These are phyloP conservation scores for Drosophila trapezifrons DNA, from an alignment of 1,140 invertebrate genomes.

Conservation along the genomic window DNA sequence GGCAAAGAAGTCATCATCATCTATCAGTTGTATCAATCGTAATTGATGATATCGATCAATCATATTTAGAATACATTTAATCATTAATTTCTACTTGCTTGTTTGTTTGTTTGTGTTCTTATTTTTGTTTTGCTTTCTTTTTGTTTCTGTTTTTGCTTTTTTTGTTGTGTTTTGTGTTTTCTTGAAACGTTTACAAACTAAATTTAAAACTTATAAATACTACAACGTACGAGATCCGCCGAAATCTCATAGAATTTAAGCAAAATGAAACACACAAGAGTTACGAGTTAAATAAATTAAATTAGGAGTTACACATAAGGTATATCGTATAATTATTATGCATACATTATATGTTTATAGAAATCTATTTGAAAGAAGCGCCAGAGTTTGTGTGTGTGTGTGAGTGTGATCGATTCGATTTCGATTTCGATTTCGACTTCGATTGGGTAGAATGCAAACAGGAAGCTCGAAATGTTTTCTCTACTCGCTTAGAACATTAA, in stretches of 20 bases:
- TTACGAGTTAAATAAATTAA: conserved; percentile 77
- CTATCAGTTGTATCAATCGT: conserved; percentile 37
- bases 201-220: conserved; percentile 82
- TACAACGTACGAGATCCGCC: conserved; percentile 80
- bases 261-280: conserved; percentile 57
- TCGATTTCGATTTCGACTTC: conserved; percentile 17
- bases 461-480: conserved; percentile 43
- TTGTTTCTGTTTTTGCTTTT: conserved; percentile 17
- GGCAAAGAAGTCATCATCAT: conserved; percentile 60
- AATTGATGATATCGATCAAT: conserved; percentile 42
- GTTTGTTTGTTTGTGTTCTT: conserved; percentile 32
- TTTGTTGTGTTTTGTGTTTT: conserved; percentile 39
- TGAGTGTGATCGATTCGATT: conserved; percentile 35
- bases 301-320: conserved; percentile 55
- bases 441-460: conserved; percentile 43
- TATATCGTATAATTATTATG: conserved; percentile 17
- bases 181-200: conserved; percentile 69
- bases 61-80: conserved; percentile 64
- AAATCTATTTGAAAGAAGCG: conserved; percentile 51
- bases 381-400: conserved; percentile 44
- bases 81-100: conserved; percentile 23
- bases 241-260: conserved; percentile 80
- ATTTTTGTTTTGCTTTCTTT: conserved; percentile 23
- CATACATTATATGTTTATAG: conserved; percentile 38
- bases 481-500: conserved; percentile 27